Evolutionary conservation across 2,113 vertebrate genomes (phyloP).

Genomic region (Dryoscopus gambensis): DNA sequence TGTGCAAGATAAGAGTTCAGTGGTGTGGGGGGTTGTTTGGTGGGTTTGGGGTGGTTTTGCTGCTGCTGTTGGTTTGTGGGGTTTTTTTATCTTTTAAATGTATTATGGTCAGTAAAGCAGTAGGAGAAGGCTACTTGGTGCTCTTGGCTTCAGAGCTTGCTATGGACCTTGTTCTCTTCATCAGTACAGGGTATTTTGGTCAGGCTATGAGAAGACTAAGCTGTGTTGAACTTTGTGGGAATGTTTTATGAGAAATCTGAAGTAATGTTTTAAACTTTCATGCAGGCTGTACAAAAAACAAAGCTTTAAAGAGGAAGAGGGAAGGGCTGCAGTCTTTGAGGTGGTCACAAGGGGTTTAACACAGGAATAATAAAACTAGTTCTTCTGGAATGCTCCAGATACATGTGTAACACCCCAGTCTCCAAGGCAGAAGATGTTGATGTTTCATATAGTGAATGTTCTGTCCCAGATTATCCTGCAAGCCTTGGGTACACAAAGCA

Average conservation of each 20-base stretch:
- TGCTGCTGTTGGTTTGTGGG: neutral
- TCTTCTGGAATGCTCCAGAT: neutral
- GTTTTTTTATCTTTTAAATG: neutral
- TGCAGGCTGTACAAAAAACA: neutral
- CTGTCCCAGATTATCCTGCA: neutral
- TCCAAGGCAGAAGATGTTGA: neutral
- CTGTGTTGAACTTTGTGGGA: neutral
- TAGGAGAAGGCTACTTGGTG: neutral
- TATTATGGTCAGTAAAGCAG: neutral
- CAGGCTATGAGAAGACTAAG: neutral
- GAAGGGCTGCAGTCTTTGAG: neutral
- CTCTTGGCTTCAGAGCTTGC: neutral
- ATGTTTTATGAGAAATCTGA: neutral
- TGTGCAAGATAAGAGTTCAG: neutral
- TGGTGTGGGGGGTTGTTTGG: neutral
- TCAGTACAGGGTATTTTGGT: neutral
- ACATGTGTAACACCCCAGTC: neutral
- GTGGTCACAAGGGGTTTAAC: rapidly evolving
- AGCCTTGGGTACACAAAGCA: neutral
- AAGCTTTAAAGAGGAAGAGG: neutral
- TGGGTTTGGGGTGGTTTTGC: neutral
- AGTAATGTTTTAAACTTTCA: neutral
- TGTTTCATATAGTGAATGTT: neutral
- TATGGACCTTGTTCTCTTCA: neutral
- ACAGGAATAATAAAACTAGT: neutral